Evolutionary conservation across 1,140 invertebrate species (phyloP).

Genomic region (Dinothrombium tinctorium): DNA sequence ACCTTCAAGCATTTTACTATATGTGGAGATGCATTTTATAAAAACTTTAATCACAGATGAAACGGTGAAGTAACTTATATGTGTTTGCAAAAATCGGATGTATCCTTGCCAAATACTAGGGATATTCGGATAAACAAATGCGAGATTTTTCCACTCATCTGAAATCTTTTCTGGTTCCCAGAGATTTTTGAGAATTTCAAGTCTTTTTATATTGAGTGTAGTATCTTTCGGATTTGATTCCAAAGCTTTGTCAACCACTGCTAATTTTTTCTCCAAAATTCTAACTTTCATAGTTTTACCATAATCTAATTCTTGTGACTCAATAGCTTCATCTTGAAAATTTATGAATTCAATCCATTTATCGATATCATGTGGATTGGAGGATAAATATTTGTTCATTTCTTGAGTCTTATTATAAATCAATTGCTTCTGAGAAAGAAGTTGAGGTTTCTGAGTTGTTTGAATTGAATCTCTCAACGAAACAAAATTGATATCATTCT

Average conservation of each 20-base stretch:
- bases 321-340: constrained; percentile 21
- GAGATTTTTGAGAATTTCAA: constrained; percentile 20
- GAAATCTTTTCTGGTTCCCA: constrained; percentile 20
- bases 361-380: constrained; percentile 21
- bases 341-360: constrained; percentile 26
- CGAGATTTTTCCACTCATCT: constrained; percentile 23
- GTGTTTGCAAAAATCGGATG: constrained; percentile 20
- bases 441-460: too few relatives aligned
- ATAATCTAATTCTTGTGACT: constrained; percentile 6
- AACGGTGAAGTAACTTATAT: constrained; percentile 21
- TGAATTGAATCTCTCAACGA: not conserved
- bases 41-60: constrained; percentile 6
- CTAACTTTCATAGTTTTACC: constrained; percentile 13
- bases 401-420: constrained; percentile 13
- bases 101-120: constrained; percentile 23
- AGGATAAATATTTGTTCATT: constrained; percentile 21
- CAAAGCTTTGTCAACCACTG: constrained; percentile 25
- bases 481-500: not conserved
- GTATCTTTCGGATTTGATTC: constrained; percentile 22
- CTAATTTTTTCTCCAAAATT: constrained; percentile 23
- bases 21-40: constrained; percentile 21
- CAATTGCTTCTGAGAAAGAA: not conserved
- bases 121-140: constrained; percentile 24
- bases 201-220: constrained; percentile 19
- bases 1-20: constrained; percentile 17